phyloP scores from a whole-genome alignment of 2,888 invertebrate genomes.

The Pristionchus japonicus region DNA sequence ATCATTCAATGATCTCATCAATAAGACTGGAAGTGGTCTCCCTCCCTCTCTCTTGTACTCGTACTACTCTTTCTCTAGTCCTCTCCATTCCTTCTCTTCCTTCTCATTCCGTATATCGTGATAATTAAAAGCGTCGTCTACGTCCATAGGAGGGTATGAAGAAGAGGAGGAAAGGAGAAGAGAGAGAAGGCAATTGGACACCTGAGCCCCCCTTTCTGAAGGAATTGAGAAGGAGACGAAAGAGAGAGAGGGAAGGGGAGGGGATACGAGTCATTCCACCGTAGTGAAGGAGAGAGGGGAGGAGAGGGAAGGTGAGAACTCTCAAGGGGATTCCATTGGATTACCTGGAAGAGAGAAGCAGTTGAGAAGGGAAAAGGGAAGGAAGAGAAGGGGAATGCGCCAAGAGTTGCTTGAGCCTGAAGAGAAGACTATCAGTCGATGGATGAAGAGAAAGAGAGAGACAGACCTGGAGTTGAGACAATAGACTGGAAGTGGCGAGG shows the following conservation, averaged over 20 bases:
- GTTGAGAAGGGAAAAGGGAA: background rate
- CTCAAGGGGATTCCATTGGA: background rate
- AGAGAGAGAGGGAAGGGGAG: conserved; percentile 12
- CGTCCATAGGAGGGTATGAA: conserved; percentile 23
- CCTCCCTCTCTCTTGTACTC: background rate
- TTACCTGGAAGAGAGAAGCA: conserved; percentile 25
- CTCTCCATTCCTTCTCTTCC: conserved; percentile 22
- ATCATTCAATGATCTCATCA: background rate
- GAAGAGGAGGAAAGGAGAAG: background rate
- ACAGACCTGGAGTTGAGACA: conserved; percentile 1
- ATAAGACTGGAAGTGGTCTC: background rate
- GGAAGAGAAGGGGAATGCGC: conserved; percentile 8
- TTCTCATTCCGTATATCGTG: conserved; percentile 42
- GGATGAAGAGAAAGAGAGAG: background rate
- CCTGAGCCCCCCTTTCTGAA: conserved; percentile 31
- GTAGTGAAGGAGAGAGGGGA: background rate
- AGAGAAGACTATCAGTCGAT: background rate
- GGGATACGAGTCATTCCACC: background rate
- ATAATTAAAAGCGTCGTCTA: conserved; percentile 44
- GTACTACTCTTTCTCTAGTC: too few relatives aligned
- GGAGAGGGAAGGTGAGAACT: background rate
- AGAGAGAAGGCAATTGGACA: conserved; percentile 46
- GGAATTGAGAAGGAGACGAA: conserved; percentile 20
- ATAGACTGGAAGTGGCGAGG: background rate
- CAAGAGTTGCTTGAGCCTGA: conserved; percentile 26